Base-by-base conservation (phyloP, 35 echinoderm and acorn worm species). In the Stichopus chloronotus region DNA sequence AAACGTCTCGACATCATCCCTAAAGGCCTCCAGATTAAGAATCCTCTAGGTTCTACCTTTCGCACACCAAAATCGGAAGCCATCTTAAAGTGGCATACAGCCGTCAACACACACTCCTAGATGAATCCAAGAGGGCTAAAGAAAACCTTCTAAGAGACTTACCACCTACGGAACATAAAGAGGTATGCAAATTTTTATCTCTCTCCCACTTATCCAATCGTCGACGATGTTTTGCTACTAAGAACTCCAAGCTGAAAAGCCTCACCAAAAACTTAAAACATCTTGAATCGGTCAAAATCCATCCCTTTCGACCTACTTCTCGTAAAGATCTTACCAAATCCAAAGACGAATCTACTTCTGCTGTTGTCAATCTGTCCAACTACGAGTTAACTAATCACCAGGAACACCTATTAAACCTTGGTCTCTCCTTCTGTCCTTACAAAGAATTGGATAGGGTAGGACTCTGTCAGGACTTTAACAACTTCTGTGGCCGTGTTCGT, bases 401-500 rank as follows among this genome's bases (percentile, higher is more conserved):
- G 20, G 76, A 78, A 25, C 76, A 7, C 52, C 6, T 78, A 22
- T 6, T 78, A 78, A 78, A 78, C n/a, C 76, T 21, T 5, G 2
- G 21, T 25, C 16, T 22, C 9, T 78, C 76, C 21, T 78, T 78
- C 11, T 78, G 76, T 11, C 21, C 76, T 6, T 78, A 21, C 11
- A 78, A 78, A 78, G 76, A 78, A 14, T 9, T 78, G 23, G 76
- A 78, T 8, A 78, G 4, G 6, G 19, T 78, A 23, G 19, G 52
- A 21, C 76, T 78, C 52, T 78, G 76, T 78, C 76, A 78, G 76
- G 76, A 78, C 19, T 78, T 78, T 78, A 78, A 21, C 12, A 21
- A 78, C 4, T 78, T 78, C 76, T 78, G 76, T 78, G 14, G 76
- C 76, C 19, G n/a, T 78, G 76, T 78, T 23, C 4, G 76, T 0